A percentile compares a stretch with the other conserved stretches of the same genome.
phyloP scores from a whole-genome alignment of 1,140 invertebrate species.

The Tetramorium parvispinum region DNA sequence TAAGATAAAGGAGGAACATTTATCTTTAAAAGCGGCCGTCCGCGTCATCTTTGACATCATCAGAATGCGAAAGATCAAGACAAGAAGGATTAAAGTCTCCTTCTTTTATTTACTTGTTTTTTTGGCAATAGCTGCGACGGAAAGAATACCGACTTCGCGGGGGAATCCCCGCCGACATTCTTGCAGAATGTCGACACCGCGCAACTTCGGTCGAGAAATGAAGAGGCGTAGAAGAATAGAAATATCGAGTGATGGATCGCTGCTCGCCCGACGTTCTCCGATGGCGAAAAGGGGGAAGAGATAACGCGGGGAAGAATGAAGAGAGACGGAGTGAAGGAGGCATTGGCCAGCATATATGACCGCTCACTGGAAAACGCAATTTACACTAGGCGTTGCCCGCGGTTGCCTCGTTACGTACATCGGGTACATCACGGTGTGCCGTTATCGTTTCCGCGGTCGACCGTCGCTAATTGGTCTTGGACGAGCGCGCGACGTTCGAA shows the following conservation, averaged over 20 bases:
- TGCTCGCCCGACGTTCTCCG: conserved; percentile 23
- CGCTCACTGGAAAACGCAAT: conserved; percentile 81
- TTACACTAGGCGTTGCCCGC: conserved; percentile 79
- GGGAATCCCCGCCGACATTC: background rate
- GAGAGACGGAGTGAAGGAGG: conserved; percentile 65
- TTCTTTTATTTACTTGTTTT: background rate
- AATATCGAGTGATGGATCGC: conserved; percentile 47
- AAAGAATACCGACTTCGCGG: background rate
- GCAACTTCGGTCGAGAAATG: background rate
- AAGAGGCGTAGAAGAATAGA: conserved; percentile 4
- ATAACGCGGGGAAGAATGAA: conserved; percentile 38
- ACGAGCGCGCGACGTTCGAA: conserved; percentile 46
- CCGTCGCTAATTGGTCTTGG: conserved; percentile 69
- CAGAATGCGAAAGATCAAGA: background rate
- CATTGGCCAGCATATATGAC: conserved; percentile 80
- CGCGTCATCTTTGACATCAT: background rate
- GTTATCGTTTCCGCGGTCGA: conserved; percentile 68
- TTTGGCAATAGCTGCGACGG: too few species aligned
- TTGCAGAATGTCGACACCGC: conserved; percentile 38
- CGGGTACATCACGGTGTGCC: conserved; percentile 2
- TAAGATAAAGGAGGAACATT: background rate
- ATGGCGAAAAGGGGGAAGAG: conserved; percentile 20
- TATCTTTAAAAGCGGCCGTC: background rate
- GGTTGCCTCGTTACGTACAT: conserved; percentile 65
- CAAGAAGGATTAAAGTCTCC: background rate